Evolutionary conservation across 2,888 invertebrate genomes (phyloP).

Genomic region (Apantesis nais): DNA sequence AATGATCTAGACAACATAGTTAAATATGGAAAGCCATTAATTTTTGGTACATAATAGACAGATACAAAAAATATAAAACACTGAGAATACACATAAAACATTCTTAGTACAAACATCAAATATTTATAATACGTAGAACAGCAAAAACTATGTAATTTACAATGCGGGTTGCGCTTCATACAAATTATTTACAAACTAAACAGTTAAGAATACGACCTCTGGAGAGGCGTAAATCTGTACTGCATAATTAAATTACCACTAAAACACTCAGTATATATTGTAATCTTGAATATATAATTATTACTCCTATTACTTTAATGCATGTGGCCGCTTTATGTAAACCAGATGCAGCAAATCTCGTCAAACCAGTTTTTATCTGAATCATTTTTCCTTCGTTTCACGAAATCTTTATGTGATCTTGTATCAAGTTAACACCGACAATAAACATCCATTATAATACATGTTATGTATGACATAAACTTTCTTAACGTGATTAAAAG

Average conservation of each 20-base stretch:
- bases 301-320: constrained; percentile 5
- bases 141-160: constrained; percentile 2
- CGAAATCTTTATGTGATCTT: background rate
- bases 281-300: constrained; percentile 7
- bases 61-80: constrained; percentile 9
- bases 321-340: background rate
- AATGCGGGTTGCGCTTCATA: constrained; percentile 8
- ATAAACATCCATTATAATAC: background rate
- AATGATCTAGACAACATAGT: constrained; percentile 26
- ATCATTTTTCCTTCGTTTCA: background rate
- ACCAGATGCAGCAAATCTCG: background rate
- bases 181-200: constrained; percentile 17
- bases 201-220: constrained; percentile 13
- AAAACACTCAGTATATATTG: constrained; percentile 4
- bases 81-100: constrained; percentile 7
- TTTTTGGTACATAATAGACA: no score
- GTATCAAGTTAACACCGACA: background rate
- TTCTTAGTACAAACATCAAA: constrained; percentile 8
- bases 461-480: constrained; percentile 1
- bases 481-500: constrained; percentile 22
- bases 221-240: constrained; percentile 17
- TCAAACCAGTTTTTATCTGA: background rate
- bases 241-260: constrained; percentile 16
- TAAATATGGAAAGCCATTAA: constrained; percentile 1
- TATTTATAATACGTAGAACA: background rate